Evolutionary conservation across 2,888 invertebrate species (phyloP), one percentile per base, ranked within the genome.

Genomic region (Mimas tiliae): DNA sequence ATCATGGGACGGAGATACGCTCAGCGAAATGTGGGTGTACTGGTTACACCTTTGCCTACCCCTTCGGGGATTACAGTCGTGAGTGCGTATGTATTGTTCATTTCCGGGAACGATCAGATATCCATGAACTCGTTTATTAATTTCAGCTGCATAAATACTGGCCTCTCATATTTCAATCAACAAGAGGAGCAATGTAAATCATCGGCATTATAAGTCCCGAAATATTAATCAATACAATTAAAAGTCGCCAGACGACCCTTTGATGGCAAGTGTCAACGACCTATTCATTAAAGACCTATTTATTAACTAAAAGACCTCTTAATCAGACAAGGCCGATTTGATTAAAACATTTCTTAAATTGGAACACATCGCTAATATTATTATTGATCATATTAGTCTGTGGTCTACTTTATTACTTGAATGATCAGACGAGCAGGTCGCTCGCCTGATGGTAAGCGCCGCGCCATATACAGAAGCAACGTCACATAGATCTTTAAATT

Each of bases 241-340:
- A 12, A 12, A 19, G 19, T 38, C 58, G 52, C 52, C 0, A 16
- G 38, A 34, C 9, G 38, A 42, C 38, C 38, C 58, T 58, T 58
- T 58, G 58, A 58, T 38, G 19, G 38, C 12, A 19, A 58, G 38
- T 38, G 58, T 16, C 58, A 58, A 58, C 38, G 58, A 58, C 38
- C 58, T 42, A 11, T 21, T 42, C 16, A 19, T 58, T 42, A 12
- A 58, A 50, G 50, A 50, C 1, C 19, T 45, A 45, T 45, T 11
- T 6, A 12, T 42, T 12, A 42, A 12, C 58, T 12, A 42, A 42
- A 11, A 58, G 58, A 42, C 16, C 38, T 42, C 58, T 42, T 58
- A 58, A 58, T 42, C 42, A 38, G 38, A 16, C 50, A 58, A 58
- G 58, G 58, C 58, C 58, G 58, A 58, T 38, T 58, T 19, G 58